Evolutionary conservation across 2,113 vertebrate species (phyloP).

Genomic region (Ciconia stormi): DNA sequence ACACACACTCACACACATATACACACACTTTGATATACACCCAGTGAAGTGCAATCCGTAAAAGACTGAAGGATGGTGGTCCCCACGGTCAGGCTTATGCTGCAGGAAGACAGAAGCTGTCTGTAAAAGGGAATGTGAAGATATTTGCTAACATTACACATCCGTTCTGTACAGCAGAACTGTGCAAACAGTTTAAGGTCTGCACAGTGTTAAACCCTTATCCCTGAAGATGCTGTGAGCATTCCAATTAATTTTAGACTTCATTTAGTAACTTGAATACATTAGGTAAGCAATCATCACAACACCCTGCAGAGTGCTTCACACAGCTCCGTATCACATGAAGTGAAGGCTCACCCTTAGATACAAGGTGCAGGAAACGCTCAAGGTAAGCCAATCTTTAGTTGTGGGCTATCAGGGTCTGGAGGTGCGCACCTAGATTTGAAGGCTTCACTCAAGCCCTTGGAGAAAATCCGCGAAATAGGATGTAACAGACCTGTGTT

Average conservation of each 20-base stretch:
- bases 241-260: constrained; percentile 54
- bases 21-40: not conserved
- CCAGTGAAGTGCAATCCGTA: not conserved
- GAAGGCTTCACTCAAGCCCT: not conserved
- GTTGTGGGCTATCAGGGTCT: not conserved
- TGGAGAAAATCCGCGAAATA: not conserved
- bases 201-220: constrained; percentile 26
- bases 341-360: not conserved
- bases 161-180: constrained; percentile 29
- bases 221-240: constrained; percentile 26
- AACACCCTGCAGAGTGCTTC: not conserved
- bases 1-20: not conserved
- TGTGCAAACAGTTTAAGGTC: constrained; percentile 52
- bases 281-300: constrained; percentile 14
- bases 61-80: not conserved
- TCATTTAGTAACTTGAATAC: constrained; percentile 47
- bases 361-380: not conserved
- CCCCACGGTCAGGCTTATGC: not conserved
- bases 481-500: not conserved
- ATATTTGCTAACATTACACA: constrained; percentile 11
- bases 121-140: not conserved
- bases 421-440: not conserved
- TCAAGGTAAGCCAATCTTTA: not conserved
- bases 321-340: not conserved
- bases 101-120: not conserved